phyloP scores from a whole-genome alignment of 2,888 invertebrate species.

The Apotomis betuletana region DNA sequence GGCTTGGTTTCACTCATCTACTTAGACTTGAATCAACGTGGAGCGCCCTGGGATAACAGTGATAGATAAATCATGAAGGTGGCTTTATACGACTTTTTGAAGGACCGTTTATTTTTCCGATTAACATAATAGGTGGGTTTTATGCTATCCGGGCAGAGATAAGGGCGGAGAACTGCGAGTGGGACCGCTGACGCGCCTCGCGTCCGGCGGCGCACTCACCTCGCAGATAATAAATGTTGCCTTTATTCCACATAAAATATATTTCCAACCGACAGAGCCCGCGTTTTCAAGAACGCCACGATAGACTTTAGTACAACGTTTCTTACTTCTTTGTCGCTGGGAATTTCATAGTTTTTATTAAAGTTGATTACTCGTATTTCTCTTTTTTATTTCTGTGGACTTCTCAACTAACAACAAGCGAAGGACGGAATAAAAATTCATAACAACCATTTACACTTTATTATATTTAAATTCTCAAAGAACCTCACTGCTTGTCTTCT shows the following conservation, averaged over 20 bases:
- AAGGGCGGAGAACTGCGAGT: conserved; percentile 25
- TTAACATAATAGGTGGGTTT: conserved; percentile 39
- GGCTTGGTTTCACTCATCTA: conserved; percentile 40
- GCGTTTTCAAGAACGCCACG: background rate
- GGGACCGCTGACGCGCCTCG: conserved; percentile 27
- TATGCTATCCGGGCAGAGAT: conserved; percentile 37
- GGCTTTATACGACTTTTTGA: conserved; percentile 35
- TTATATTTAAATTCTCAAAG: no score
- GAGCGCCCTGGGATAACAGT: conserved; percentile 9
- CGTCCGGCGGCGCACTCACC: conserved; percentile 21
- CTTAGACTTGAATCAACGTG: conserved; percentile 26
- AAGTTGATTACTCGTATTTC: background rate
- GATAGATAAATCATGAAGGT: conserved; percentile 35
- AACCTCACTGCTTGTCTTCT: no score
- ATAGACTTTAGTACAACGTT: background rate
- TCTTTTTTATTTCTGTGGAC: background rate
- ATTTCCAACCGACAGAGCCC: background rate
- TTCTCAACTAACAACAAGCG: background rate
- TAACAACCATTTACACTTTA: background rate
- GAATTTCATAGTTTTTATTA: background rate
- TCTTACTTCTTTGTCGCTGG: background rate
- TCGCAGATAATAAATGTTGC: conserved; percentile 17
- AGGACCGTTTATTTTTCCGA: conserved; percentile 42
- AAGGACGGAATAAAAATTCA: background rate
- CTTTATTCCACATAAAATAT: conserved; percentile 21